Percentiles rank a stretch among this genome's conserved stretches.
Evolutionary conservation across 2,113 vertebrate species (phyloP).

Genomic region (Gymnorhina tibicen): DNA sequence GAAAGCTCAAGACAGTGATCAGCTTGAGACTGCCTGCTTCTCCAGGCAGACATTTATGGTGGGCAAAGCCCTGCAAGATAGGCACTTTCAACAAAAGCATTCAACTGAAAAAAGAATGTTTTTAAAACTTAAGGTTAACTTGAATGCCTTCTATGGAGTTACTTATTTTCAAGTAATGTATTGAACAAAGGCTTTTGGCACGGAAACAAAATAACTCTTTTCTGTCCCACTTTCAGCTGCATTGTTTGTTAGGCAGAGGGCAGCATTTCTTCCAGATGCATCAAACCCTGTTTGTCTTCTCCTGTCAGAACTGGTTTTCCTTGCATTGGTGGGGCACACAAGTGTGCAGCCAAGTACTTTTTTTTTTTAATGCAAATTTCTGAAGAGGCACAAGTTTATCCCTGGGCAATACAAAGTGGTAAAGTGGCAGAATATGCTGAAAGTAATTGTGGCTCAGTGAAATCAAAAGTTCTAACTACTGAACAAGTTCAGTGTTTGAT

Average conservation of each 20-base stretch:
- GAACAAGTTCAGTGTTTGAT: not conserved
- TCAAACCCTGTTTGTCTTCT: not conserved
- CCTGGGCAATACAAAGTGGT: not conserved
- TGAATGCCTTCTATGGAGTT: not conserved
- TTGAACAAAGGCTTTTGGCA: not conserved
- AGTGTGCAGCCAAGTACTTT: not conserved
- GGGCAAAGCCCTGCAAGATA: not conserved
- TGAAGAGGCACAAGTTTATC: not conserved
- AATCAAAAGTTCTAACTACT: not conserved
- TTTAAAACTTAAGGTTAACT: not conserved
- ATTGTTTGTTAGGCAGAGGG: not conserved
- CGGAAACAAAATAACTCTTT: not conserved
- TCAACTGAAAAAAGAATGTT: not conserved
- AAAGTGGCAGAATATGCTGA: not conserved
- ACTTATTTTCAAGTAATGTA: not conserved
- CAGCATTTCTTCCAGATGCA: not conserved
- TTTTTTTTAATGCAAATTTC: not conserved
- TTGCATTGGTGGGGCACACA: not conserved
- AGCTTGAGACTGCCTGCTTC: not conserved
- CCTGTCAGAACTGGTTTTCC: not conserved
- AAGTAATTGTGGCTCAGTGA: not conserved
- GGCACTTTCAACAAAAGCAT: not conserved
- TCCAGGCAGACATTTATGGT: not conserved
- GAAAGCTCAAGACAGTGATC: not conserved
- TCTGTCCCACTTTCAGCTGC: not conserved